These are phyloP conservation scores for Hypolimnas misippus DNA, from an alignment of 2,888 invertebrate species.

Conservation along the genomic window DNA sequence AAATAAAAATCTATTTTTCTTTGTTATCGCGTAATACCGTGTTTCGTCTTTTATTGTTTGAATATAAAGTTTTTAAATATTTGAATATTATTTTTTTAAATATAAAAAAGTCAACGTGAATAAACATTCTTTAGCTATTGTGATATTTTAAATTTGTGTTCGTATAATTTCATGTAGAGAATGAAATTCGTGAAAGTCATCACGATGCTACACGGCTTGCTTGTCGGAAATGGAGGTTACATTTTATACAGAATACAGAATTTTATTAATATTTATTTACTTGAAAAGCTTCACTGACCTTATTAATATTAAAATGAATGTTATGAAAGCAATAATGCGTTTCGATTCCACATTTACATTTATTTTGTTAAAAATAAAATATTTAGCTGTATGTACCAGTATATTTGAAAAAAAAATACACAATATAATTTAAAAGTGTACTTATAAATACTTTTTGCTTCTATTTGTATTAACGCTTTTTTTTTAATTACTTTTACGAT, in stretches of 20 bases:
- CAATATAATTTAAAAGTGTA: too few relatives aligned
- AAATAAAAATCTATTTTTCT: neutral
- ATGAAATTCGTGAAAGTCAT: constrained; percentile 12
- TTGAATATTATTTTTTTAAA: neutral
- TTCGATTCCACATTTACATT: constrained; percentile 3
- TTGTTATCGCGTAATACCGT: neutral
- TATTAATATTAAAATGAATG: neutral
- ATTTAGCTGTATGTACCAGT: too few relatives aligned
- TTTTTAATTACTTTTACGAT: too few relatives aligned
- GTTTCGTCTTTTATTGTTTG: neutral
- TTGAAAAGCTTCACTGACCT: neutral
- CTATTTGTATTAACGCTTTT: too few relatives aligned
- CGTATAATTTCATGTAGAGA: constrained; percentile 2
- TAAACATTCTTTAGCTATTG: neutral
- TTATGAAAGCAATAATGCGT: neutral
- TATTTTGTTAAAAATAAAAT: too few relatives aligned
- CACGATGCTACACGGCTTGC: neutral
- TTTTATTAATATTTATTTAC: neutral
- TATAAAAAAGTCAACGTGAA: neutral
- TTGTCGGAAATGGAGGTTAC: constrained; percentile 14
- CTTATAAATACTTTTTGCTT: too few relatives aligned
- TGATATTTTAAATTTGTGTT: constrained; percentile 2
- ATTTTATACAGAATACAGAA: neutral
- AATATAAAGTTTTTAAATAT: neutral
- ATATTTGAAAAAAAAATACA: too few relatives aligned